Conservation (phyloP, 2,888 invertebrate genomes). For the Nasonia oneida region DNA sequence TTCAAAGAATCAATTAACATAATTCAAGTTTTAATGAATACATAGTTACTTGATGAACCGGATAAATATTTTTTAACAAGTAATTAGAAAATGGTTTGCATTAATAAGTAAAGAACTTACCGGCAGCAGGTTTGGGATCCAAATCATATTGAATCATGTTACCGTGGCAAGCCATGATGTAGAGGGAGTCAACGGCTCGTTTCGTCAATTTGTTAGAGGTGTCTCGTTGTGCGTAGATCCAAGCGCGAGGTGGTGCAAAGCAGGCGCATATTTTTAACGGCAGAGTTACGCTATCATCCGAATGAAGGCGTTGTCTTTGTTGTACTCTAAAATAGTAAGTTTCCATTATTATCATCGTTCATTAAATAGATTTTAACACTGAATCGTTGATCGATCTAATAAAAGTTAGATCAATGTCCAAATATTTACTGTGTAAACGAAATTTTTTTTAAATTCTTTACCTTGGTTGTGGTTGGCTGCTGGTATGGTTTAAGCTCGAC, state of each 20-base stretch:
- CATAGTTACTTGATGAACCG: not conserved
- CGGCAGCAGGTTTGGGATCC: slow-evolving; percentile 86
- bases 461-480: slow-evolving; percentile 75
- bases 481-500: slow-evolving; percentile 75
- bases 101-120: slow-evolving; percentile 71
- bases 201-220: slow-evolving; percentile 75
- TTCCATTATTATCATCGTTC: not conserved
- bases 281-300: slow-evolving; percentile 85
- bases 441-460: slow-evolving; percentile 50
- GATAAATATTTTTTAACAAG: not conserved
- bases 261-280: slow-evolving; percentile 89
- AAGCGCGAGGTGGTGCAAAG: slow-evolving; percentile 88
- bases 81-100: not conserved
- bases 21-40: not conserved
- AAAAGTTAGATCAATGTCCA: too few relatives aligned
- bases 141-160: slow-evolving; percentile 93
- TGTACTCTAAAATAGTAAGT: slow-evolving; percentile 69
- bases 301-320: slow-evolving; percentile 84
- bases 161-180: slow-evolving; percentile 93
- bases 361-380: too few relatives aligned
- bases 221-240: slow-evolving; percentile 81
- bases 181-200: slow-evolving; percentile 89
- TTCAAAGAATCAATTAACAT: not conserved
- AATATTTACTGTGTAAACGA: too few relatives aligned
- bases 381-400: too few relatives aligned